These are phyloP conservation scores for Caenorhabditis sp. DNA, from an alignment of 2,888 invertebrate species.

Conservation along the genomic window DNA sequence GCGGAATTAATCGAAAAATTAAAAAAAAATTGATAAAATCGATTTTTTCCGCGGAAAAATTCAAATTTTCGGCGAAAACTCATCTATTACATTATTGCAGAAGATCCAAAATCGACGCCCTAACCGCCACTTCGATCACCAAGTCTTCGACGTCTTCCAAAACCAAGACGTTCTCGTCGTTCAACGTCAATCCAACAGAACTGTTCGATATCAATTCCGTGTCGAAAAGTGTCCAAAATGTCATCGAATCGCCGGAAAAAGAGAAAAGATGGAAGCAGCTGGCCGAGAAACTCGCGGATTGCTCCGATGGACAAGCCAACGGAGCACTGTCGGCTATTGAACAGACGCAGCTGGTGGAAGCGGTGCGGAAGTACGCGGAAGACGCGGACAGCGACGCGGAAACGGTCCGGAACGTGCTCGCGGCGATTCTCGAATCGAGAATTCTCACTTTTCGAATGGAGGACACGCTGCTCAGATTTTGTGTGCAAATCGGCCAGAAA, in stretches of 20 bases:
- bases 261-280: constrained; percentile 61
- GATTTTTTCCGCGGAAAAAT: too few species aligned
- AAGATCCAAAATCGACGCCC: constrained; percentile 61
- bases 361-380: constrained; percentile 32
- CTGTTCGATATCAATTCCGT: constrained; percentile 26
- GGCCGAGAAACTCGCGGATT: constrained; percentile 21
- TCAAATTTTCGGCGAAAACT: too few species aligned
- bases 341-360: constrained; percentile 43
- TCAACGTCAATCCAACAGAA: constrained; percentile 59
- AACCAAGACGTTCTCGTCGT: constrained; percentile 46
- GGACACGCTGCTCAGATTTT: constrained; percentile 38
- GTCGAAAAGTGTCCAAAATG: constrained; percentile 29
- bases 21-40: too few species aligned
- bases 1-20: too few species aligned
- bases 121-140: constrained; percentile 47
- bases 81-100: constrained; percentile 47
- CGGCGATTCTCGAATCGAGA: constrained; percentile 14
- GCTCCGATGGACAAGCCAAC: constrained; percentile 25
- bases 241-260: constrained; percentile 58
- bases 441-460: constrained; percentile 46
- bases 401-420: constrained; percentile 19
- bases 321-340: constrained; percentile 51
- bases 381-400: constrained; percentile 42
- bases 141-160: constrained; percentile 32
- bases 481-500: constrained; percentile 29